Evolutionary conservation across 2,888 invertebrate genomes (phyloP).

Genomic region (Mythimna impura): DNA sequence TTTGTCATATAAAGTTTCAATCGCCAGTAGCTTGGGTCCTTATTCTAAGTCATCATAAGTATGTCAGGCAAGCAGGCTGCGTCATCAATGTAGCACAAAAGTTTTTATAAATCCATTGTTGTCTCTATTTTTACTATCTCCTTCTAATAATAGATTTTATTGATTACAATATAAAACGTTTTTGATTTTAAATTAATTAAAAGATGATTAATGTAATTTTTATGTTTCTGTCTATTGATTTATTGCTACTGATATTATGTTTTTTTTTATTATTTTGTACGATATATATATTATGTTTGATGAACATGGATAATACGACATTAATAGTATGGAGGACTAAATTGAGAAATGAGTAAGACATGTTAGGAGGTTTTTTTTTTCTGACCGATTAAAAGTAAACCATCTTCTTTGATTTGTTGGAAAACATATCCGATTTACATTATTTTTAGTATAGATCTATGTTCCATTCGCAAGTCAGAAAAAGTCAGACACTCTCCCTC

Average conservation of each 20-base stretch:
- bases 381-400: too few relatives aligned
- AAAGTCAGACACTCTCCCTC: too few relatives aligned
- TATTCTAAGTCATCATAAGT: neutral
- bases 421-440: too few relatives aligned
- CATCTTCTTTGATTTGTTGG: too few relatives aligned
- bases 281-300: neutral
- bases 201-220: neutral
- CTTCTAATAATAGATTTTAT: neutral
- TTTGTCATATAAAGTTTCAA: too few relatives aligned
- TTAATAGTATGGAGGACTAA: too few relatives aligned
- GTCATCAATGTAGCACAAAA: neutral
- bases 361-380: too few relatives aligned
- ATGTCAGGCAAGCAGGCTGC: neutral
- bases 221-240: conserved; percentile 17
- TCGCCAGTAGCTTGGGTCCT: neutral
- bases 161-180: conserved; percentile 4
- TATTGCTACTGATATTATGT: conserved; percentile 3
- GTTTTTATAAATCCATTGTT: neutral
- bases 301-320: too few relatives aligned
- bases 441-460: too few relatives aligned
- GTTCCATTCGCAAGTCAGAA: too few relatives aligned
- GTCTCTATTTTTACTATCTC: neutral
- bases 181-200: neutral
- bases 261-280: conserved; percentile 4
- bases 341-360: too few relatives aligned